Base-by-base conservation (phyloP, 2,113 vertebrate genomes). In the Lagopus muta region DNA sequence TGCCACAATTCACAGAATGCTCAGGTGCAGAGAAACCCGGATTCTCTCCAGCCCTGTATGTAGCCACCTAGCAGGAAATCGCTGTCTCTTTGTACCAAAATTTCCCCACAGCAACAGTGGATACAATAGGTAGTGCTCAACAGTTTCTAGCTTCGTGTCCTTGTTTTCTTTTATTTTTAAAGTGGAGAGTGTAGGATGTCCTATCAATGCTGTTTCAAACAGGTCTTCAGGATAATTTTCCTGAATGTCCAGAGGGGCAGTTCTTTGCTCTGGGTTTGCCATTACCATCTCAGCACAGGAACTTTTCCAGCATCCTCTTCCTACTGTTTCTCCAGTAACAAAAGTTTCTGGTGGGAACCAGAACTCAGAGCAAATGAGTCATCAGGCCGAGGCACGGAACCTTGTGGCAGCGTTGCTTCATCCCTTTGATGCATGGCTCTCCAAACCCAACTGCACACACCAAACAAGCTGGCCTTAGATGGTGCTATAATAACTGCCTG, bases 401-500 rank as follows among this genome's bases (percentile, higher is more conserved):
- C 47, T 30, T 34, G 34, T 43, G 71, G 64, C 36, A 8, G 6
- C 1, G 0, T 80, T 94, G 71, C 75, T 82, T 85, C 92, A 54
- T 48, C 7, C 55, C 54, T 65, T 73, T 16, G 42, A 11, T 7
- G 3, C 36, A 2, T 45, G 25, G 25, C 71, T 89, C 48, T 67
- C 62, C 67, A 1, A 48, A 43, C 1, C 54, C 2, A 5, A 28
- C 7, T 0, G 6, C 38, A 4, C 11, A 6, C 13, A 21, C 45
- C 10, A 50, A 89, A 43, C 62, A 34, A 70, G 75, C 67, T 92
- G 66, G n/a, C 67, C 75, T 69, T 28, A 34, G 55, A 40, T 60
- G 52, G 22, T 43, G 3, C 71, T 95, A 1, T 42, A 65, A 28
- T 57, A 57, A 55, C 38, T 78, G 32, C 47, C 48, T 64, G 57